Conservation (phyloP, 2,113 vertebrate genomes). For the Actenoides lindsayi region DNA sequence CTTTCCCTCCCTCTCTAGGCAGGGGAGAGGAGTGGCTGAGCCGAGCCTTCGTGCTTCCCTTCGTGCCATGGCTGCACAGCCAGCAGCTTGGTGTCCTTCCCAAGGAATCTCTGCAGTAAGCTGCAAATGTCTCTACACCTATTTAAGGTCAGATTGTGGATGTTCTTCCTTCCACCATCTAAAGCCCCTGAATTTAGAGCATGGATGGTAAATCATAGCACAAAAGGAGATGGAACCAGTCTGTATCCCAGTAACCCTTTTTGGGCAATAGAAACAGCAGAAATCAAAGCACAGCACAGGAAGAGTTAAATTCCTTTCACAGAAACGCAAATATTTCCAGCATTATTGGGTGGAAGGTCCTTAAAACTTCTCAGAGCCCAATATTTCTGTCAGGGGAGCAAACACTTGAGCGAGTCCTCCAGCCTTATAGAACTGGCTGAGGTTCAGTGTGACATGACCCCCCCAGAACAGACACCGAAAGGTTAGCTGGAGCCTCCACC, state of each 20-base stretch:
- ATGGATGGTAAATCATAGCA: neutral
- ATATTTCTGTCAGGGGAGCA: neutral
- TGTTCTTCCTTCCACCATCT: neutral
- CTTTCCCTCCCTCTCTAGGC: neutral
- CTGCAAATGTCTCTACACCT: neutral
- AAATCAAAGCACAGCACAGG: neutral
- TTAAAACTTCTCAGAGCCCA: neutral
- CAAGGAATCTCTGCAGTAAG: neutral
- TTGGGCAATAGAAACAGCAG: neutral
- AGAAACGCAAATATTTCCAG: neutral
- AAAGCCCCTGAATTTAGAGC: neutral
- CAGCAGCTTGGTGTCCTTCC: neutral
- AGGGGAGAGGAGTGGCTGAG: neutral
- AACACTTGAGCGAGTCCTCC: neutral
- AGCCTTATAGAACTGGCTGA: rapidly evolving
- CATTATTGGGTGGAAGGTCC: neutral
- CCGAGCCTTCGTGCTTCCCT: neutral
- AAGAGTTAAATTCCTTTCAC: neutral
- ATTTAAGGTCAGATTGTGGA: neutral
- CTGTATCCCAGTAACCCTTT: neutral
- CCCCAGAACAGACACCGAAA: neutral
- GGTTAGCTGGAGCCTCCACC: neutral
- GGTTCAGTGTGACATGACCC: neutral
- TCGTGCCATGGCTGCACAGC: rapidly evolving
- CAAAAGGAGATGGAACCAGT: neutral